Evolutionary conservation across 2,113 vertebrate species (phyloP).

Genomic region (Peromyscus leucopus): DNA sequence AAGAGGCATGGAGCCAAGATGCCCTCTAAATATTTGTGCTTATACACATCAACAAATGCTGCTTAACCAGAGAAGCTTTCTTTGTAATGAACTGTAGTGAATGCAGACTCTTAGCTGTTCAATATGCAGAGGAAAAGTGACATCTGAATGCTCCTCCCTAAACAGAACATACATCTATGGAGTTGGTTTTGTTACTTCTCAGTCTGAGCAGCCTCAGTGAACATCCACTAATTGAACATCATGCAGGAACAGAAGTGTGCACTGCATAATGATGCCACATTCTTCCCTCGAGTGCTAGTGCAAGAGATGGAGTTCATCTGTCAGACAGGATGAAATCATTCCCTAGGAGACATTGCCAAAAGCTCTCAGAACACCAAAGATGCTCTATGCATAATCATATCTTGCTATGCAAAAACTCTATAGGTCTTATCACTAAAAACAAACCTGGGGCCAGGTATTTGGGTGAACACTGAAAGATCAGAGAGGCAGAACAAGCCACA

Average conservation of each 20-base stretch:
- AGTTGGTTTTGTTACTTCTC: background rate
- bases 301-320: background rate
- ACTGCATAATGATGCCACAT: fast-evolving
- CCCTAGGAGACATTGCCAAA: background rate
- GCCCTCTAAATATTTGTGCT: background rate
- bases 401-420: background rate
- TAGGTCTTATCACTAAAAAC: no score
- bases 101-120: background rate
- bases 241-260: background rate
- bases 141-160: background rate
- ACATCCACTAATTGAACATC: background rate
- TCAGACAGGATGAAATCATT: background rate
- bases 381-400: no score
- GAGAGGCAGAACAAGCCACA: no score
- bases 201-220: no score
- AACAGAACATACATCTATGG: background rate
- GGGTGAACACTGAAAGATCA: no score
- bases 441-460: no score
- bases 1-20: background rate
- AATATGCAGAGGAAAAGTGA: background rate
- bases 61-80: no score
- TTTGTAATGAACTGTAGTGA: background rate
- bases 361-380: background rate
- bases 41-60: background rate
- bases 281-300: background rate